A percentile compares a stretch with the other conserved stretches of the same genome.
Evolutionary conservation across 2,113 vertebrate genomes (phyloP).

Genomic region (Oostethus manadensis): DNA sequence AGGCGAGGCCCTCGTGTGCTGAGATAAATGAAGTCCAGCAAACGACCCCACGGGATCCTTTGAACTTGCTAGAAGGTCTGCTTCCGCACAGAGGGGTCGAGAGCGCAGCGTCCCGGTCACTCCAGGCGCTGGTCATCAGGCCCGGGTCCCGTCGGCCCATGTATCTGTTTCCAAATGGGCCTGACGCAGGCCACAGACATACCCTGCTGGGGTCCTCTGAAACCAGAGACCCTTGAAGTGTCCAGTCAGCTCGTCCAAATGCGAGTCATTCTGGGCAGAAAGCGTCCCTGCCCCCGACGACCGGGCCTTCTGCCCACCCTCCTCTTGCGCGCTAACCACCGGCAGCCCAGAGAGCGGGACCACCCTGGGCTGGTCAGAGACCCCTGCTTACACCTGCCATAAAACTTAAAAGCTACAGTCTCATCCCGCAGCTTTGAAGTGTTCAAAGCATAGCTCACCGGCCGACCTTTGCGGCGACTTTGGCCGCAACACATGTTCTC

Average conservation of each 20-base stretch:
- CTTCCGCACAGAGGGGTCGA: conserved; percentile 52
- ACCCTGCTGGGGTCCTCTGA: conserved; percentile 95
- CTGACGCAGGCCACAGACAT: conserved; percentile 72
- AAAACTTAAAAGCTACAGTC: conserved; percentile 91
- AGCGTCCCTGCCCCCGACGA: conserved; percentile 52
- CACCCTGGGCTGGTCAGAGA: conserved; percentile 86
- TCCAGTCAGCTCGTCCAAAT: conserved; percentile 80
- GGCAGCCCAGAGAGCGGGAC: conserved; percentile 74
- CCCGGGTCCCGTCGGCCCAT: conserved; percentile 71
- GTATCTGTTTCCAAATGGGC: conserved; percentile 74
- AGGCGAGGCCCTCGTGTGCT: conserved; percentile 42
- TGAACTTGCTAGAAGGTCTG: conserved; percentile 66
- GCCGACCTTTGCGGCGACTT: conserved; percentile 88
- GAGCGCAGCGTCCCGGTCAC: conserved; percentile 50
- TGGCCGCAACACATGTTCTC: conserved; percentile 79
- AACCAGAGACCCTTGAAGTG: conserved; percentile 98
- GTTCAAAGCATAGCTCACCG: conserved; percentile 81
- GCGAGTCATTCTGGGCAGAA: conserved; percentile 73
- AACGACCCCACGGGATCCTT: conserved; percentile 62
- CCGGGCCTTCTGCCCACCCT: conserved; percentile 24
- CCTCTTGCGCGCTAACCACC: conserved; percentile 46
- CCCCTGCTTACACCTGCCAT: conserved; percentile 91
- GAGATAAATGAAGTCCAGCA: conserved; percentile 60
- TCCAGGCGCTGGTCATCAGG: conserved; percentile 66
- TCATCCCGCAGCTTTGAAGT: conserved; percentile 87